These are phyloP conservation scores for Porphyrio hochstetteri DNA, from an alignment of 2,113 vertebrate species.

Conservation along the genomic window DNA sequence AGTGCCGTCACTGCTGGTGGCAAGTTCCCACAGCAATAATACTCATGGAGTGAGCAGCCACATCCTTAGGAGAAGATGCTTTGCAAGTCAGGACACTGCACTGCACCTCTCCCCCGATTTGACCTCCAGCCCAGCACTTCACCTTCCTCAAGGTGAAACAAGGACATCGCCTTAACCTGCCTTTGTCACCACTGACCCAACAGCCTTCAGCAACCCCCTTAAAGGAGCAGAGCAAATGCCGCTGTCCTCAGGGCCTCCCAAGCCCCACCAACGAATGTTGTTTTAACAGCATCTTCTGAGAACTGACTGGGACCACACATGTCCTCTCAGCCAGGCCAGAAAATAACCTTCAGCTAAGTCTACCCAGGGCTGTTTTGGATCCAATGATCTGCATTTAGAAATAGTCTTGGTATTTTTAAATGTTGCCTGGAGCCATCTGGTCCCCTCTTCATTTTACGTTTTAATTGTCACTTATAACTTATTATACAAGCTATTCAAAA, in stretches of 20 bases:
- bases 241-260: neutral
- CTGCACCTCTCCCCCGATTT: neutral
- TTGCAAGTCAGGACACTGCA: neutral
- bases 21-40: neutral
- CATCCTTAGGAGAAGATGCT: neutral
- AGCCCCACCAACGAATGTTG: neutral
- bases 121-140: neutral
- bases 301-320: neutral
- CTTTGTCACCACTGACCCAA: neutral
- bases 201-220: neutral
- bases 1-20: neutral
- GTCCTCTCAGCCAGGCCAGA: neutral
- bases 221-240: neutral
- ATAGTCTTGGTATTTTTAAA: constrained; percentile 49
- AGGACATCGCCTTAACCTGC: neutral
- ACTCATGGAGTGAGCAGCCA: neutral
- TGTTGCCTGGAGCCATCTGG: constrained; percentile 32
- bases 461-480: constrained; percentile 37
- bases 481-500: constrained; percentile 40
- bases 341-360: constrained; percentile 40
- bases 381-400: constrained; percentile 49
- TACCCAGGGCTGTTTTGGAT: constrained; percentile 30
- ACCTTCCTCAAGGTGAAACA: neutral
- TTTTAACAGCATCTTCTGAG: neutral
- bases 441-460: constrained; percentile 42